These are phyloP conservation scores for Eubasilissa regina DNA, from an alignment of 1,140 invertebrate genomes.

Conservation along the genomic window DNA sequence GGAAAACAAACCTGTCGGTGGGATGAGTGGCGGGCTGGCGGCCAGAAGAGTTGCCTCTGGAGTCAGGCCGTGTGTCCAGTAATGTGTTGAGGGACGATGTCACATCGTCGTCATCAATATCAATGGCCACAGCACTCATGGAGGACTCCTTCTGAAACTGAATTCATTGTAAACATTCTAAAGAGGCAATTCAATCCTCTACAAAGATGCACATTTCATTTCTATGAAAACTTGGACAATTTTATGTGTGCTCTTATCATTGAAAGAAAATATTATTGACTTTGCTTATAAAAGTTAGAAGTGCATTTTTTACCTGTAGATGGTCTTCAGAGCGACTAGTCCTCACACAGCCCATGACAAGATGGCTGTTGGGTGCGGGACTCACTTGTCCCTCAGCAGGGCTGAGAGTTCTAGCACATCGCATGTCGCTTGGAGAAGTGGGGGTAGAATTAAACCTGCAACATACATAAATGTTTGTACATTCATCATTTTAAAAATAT, in stretches of 20 bases:
- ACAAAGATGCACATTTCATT: background rate
- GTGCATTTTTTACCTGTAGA: slow-evolving; percentile 74
- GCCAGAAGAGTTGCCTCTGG: slow-evolving; percentile 64
- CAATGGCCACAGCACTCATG: slow-evolving; percentile 88
- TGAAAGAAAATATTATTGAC: background rate
- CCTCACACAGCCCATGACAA: slow-evolving; percentile 73
- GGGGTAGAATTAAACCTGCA: slow-evolving; percentile 81
- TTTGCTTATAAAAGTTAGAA: background rate
- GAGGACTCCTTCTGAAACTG: slow-evolving; percentile 80
- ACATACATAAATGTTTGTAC: slow-evolving; percentile 39
- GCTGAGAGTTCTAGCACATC: slow-evolving; percentile 64
- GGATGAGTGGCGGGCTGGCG: slow-evolving; percentile 51
- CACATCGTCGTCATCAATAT: slow-evolving; percentile 94
- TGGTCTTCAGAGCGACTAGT: slow-evolving; percentile 91
- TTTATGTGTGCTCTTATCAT: background rate
- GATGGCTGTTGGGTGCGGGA: slow-evolving; percentile 60
- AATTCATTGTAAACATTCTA: slow-evolving; percentile 32
- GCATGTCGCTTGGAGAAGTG: slow-evolving; percentile 82
- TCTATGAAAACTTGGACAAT: background rate
- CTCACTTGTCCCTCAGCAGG: slow-evolving; percentile 62
- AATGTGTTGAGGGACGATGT: slow-evolving; percentile 93
- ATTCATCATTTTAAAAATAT: no score
- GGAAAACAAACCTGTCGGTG: slow-evolving; percentile 51
- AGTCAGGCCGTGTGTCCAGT: slow-evolving; percentile 85
- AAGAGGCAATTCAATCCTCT: background rate